Conservation (phyloP, 1,140 invertebrate genomes). For the Anoplolepis gracilipes region DNA sequence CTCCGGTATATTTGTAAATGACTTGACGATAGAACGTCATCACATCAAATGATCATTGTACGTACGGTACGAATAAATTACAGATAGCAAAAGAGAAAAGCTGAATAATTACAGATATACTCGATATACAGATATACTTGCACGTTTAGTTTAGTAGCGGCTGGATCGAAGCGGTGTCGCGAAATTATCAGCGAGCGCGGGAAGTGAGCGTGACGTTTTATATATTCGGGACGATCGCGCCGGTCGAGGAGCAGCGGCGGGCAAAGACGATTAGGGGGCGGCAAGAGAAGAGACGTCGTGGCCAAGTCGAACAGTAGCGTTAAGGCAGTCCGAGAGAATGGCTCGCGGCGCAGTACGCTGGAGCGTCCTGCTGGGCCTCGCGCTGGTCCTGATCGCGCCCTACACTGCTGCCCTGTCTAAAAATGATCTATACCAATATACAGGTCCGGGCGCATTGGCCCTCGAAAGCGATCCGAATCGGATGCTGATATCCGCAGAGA, state of each 20-base stretch:
- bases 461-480: conserved; percentile 80
- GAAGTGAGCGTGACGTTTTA: conserved; percentile 60
- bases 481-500: conserved; percentile 80
- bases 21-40: not conserved
- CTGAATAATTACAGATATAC: conserved; percentile 15
- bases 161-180: conserved; percentile 59
- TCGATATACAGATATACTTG: conserved; percentile 40
- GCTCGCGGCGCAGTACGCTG: conserved; percentile 74
- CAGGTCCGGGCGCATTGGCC: conserved; percentile 56
- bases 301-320: conserved; percentile 75
- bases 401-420: conserved; percentile 68
- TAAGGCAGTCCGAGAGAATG: conserved; percentile 81
- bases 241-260: conserved; percentile 51
- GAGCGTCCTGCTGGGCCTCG: conserved; percentile 63
- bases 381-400: conserved; percentile 64
- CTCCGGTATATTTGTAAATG: not conserved
- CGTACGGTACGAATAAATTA: not conserved
- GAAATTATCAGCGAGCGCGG: conserved; percentile 76
- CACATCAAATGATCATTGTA: conserved; percentile 17
- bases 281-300: conserved; percentile 65
- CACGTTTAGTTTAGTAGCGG: conserved; percentile 34
- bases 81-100: conserved; percentile 9
- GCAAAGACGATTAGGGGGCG: conserved; percentile 76
- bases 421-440: conserved; percentile 80
- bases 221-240: conserved; percentile 54